Evolutionary conservation across 2,888 invertebrate genomes (phyloP), one percentile per base, ranked within the genome.

Genomic region (Drosophila phalerata): DNA sequence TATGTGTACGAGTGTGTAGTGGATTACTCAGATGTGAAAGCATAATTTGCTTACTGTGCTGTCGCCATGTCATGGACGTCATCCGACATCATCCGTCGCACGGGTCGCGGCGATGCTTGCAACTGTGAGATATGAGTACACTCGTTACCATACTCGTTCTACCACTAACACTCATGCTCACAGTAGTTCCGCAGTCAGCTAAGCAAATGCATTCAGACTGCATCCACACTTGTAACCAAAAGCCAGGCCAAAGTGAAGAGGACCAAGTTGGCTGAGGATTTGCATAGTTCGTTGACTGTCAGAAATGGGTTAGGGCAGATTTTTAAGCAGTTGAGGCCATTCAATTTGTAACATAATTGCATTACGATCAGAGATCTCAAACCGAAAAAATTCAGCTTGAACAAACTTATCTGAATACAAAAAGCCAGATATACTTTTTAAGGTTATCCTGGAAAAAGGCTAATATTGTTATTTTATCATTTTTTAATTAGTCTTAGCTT

Each of bases 41-140:
- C 78, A 84, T 86, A 84, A 88, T 86, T 75, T 69, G 52, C 87
- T 65, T 70, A 67, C 15, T 49, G 53, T 65, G 47, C 57, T 66
- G 67, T 37, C 25, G 49, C 32, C 69, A 63, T 63, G 78, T 60
- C 62, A 32, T 49, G 34, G 32, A 57, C 49, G 47, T 52, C 70
- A 66, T 9, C 55, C 55, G 19, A 11, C 60, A 60, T 45, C 45
- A 55, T 63, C 53, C 51, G 42, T 32, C 34, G 30, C 43, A 28
- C 17, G 42, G 19, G 52, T 61, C 11, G 45, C 22, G 37, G 34
- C 32, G 49, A 38, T 73, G 77, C 84, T 61, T 77, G 77, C 48
- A 61, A 17, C 63, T 51, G 64, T 52, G 34, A 79, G 83, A 74
- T 77, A 79, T 64, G 71, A 52, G 69, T 43, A 32, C 40, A 61